Evolutionary conservation across 2,888 invertebrate genomes (phyloP), one percentile per base, ranked within the genome.

Genomic region (Ecdyonurus torrentis): DNA sequence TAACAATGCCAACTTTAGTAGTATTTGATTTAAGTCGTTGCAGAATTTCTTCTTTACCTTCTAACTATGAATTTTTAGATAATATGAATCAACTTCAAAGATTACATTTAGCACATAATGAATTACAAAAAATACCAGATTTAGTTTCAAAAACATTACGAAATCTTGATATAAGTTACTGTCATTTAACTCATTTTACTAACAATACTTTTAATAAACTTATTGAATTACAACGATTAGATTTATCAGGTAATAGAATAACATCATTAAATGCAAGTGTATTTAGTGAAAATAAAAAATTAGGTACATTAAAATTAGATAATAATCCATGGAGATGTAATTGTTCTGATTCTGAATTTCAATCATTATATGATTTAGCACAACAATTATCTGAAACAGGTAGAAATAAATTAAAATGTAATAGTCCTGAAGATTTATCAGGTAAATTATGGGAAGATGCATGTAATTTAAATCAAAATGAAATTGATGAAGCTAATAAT

Each of bases 41-140:
- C 55, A 5, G 55, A 20, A 5, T 55, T n/a, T 5, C n/a, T 7
- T 55, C 55, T 7, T n/a, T 55, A 7, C 55, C 55, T n/a, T 5
- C 19, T 18, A 22, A 22, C 20, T n/a, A 5, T 20, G 22, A 55
- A 5, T 55, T 55, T 55, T 20, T 55, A 55, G n/a, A 22, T 22
- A n/a, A n/a, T 10, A 55, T 55, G 55, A 20, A 7, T 5, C 15
- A n/a, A 5, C 22, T 55, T 5, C 3, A 55, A 5, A 7, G 7
- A n/a, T n/a, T 55, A 10, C n/a, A 55, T 55, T 55, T 55, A 55
- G n/a, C 55, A 20, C 55, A 55, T n/a, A 55, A 55, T 22, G 55
- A 55, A 55, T 18, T 55, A 55, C n/a, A 55, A 55, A 55, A 5
- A 5, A 20, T 55, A 20, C 55, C 55, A n/a, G 55, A n/a, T 22